Conservation (phyloP, 2,888 invertebrate genomes). For the Rhamnusium bicolor region DNA sequence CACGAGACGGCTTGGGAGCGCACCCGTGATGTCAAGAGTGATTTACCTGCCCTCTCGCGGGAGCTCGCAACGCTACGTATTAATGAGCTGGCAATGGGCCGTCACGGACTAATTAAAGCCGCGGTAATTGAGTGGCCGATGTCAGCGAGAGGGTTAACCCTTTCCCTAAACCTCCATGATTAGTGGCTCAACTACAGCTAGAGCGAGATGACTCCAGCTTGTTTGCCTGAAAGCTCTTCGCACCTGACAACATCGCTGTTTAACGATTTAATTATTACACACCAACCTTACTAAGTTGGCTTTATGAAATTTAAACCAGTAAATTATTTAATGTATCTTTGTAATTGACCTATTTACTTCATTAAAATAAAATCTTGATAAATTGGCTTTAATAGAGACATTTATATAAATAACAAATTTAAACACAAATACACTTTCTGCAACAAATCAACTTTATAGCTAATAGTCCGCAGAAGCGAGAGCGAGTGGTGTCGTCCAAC, state of each 20-base stretch:
- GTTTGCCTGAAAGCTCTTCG: constrained; percentile 29
- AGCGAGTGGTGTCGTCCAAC: no score
- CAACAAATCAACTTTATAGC: no score
- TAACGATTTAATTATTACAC: constrained; percentile 43
- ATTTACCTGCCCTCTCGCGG: constrained; percentile 69
- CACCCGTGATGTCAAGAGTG: constrained; percentile 63
- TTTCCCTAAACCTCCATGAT: constrained; percentile 65
- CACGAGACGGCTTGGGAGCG: constrained; percentile 59
- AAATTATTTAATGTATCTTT: constrained; percentile 37
- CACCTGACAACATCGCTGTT: constrained; percentile 37
- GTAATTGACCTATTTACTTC: constrained; percentile 28
- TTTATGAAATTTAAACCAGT: constrained; percentile 20
- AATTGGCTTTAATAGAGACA: no score
- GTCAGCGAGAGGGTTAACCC: constrained; percentile 69
- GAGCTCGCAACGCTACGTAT: constrained; percentile 63
- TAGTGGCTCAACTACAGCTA: constrained; percentile 56
- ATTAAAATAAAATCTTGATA: neutral
- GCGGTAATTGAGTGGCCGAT: constrained; percentile 70
- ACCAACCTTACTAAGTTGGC: neutral
- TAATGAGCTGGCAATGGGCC: constrained; percentile 71
- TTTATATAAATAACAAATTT: no score
- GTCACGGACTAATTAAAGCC: constrained; percentile 70
- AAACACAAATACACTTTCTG: no score
- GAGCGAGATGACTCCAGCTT: constrained; percentile 15
- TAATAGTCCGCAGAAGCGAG: no score